Percentiles rank a stretch among this genome's conserved stretches.
Conservation (phyloP, 2,797 vertebrate genomes). For the Rhincodon typus region DNA sequence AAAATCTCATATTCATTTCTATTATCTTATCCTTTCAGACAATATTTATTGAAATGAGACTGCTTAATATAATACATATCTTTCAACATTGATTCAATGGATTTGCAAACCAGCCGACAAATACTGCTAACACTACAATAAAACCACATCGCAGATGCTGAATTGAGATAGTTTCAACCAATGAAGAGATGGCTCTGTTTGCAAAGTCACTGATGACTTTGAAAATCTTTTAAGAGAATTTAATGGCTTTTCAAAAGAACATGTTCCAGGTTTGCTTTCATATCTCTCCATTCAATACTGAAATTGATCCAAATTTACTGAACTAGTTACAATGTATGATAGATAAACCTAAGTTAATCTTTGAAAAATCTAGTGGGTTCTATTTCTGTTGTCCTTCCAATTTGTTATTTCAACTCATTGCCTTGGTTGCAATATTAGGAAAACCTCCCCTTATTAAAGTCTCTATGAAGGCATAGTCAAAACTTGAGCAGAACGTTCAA, state of each 20-base stretch:
- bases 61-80: not conserved
- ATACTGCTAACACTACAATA: not conserved
- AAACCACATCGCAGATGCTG: not conserved
- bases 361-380: not conserved
- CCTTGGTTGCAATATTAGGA: not conserved
- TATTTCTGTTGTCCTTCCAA: not conserved
- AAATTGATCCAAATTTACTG: not conserved
- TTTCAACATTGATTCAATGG: not conserved
- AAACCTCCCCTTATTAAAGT: not conserved
- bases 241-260: not conserved
- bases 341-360: not conserved
- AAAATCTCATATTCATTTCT: not conserved
- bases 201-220: not conserved
- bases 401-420: not conserved
- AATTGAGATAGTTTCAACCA: not conserved
- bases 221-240: not conserved
- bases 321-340: not conserved
- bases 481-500: not conserved
- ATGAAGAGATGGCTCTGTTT: not conserved
- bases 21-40: not conserved
- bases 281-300: not conserved
- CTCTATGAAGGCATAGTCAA: not conserved
- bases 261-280: not conserved
- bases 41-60: not conserved
- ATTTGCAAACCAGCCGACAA: not conserved